Percentiles rank a stretch among this genome's conserved stretches.
Evolutionary conservation across 2,113 vertebrate species (phyloP).

Genomic region (Ondatra zibethicus): DNA sequence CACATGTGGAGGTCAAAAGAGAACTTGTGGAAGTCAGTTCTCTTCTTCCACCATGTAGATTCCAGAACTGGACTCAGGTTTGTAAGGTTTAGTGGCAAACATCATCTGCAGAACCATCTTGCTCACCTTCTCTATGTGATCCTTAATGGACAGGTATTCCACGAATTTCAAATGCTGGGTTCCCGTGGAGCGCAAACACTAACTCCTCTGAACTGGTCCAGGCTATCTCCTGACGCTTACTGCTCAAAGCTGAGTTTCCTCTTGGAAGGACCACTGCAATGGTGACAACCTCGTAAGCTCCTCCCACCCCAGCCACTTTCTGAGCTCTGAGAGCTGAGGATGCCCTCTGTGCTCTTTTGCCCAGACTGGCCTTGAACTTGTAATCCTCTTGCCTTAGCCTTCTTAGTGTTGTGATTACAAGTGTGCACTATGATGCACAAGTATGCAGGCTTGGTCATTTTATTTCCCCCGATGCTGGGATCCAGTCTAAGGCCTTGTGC

Average conservation of each 20-base stretch:
- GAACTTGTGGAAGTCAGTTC: background rate
- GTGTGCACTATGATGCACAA: no score
- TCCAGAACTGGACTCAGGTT: background rate
- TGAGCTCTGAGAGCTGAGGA: background rate
- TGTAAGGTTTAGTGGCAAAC: background rate
- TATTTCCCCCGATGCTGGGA: no score
- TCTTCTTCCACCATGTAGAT: background rate
- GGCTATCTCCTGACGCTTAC: background rate
- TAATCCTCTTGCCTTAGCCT: no score
- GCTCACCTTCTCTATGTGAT: background rate
- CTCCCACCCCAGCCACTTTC: background rate
- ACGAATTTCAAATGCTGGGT: background rate
- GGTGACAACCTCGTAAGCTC: background rate
- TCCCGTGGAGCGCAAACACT: background rate
- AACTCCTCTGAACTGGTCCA: background rate
- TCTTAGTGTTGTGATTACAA: no score
- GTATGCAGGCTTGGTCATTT: no score
- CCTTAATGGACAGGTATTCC: background rate
- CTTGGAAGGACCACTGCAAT: background rate
- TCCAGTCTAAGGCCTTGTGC: no score
- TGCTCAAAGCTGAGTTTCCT: background rate
- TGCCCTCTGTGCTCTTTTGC: background rate
- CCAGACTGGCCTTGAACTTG: no score
- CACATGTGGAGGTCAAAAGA: background rate
- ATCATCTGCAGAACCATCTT: background rate